Evolutionary conservation across 2,113 vertebrate species (phyloP), one percentile per base, ranked within the genome.

Genomic region (Chrysochloris asiatica): DNA sequence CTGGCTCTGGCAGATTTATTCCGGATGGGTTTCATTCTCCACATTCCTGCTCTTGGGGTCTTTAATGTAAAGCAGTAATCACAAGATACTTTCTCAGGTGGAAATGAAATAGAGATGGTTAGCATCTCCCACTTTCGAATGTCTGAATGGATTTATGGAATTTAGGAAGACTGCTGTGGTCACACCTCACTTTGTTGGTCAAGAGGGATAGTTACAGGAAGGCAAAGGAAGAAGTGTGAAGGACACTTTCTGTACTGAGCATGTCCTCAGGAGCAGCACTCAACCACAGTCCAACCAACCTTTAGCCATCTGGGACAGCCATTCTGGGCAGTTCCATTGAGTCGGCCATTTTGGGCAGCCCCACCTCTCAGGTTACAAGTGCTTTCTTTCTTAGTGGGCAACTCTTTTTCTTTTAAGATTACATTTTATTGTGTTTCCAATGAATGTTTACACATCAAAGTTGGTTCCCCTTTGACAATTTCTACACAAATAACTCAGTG

Each of bases 1-100:
- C 93, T 86, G 78, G 41, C 73, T 87, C 69, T 85, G 84, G 93
- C 28, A 80, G 84, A 86, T 92, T 89, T 71, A 41, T 50, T 86
- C 63, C 87, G 41, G 38, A 81, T 85, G 77, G 30, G 61, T 71
- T 92, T 83, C 67, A 38, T 77, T 76, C 69, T 85, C 81, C 75
- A 77, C 75, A 88, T 79, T 91, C 41, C 89, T 89, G 59, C 47
- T 72, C 43, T 67, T 22, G 38, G 17, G 36, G 79, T 3, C 65
- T 80, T 86, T 41, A 71, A 90, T n/a, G 75, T 63, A 75, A 50
- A 73, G 43, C 71, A 56, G 36, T 92, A n/a, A 72, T 33, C 79
- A 33, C 41, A 43, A 22, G 88, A 71, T 17, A 71, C 38, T 79
- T 54, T 81, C 89, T 90, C 88, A 87, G 38, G 45, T 69, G 81